Percentiles rank a stretch among this genome's conserved stretches.
Conservation (phyloP, 2,797 vertebrate species). For the Nannoperca australis region DNA sequence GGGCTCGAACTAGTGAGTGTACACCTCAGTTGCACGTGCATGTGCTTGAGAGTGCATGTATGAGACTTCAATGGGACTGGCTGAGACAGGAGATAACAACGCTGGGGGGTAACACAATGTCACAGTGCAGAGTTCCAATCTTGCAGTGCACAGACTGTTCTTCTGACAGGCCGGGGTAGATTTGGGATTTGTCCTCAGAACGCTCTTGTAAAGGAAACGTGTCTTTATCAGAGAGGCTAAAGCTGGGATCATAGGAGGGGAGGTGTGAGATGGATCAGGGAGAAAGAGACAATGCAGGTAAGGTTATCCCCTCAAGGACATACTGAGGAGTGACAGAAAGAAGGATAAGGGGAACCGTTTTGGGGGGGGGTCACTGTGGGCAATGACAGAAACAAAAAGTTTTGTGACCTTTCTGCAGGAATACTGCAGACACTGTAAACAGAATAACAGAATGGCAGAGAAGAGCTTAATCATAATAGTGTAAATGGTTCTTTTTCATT, state of each 20-base stretch:
- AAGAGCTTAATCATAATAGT: not conserved
- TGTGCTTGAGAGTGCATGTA: constrained; percentile 8
- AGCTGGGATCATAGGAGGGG: constrained; percentile 18
- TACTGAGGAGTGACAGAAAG: not conserved
- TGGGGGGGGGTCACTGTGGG: not conserved
- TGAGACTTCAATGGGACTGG: constrained; percentile 10
- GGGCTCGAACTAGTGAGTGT: not conserved
- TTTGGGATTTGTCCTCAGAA: constrained; percentile 48
- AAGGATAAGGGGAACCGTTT: not conserved
- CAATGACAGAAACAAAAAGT: constrained; percentile 9
- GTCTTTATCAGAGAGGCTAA: constrained; percentile 22
- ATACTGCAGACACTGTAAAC: not conserved
- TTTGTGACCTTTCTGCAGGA: constrained; percentile 17
- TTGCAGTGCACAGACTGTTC: constrained; percentile 37
- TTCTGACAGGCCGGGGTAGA: constrained; percentile 27
- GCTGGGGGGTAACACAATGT: constrained; percentile 47
- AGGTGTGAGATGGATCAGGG: constrained; percentile 15
- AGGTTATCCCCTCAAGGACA: constrained; percentile 48
- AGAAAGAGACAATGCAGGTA: constrained; percentile 25
- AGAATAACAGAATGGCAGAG: not conserved
- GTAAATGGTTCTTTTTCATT: not conserved
- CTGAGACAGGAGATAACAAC: constrained; percentile 41
- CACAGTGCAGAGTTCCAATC: constrained; percentile 45
- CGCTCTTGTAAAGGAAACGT: constrained; percentile 20
- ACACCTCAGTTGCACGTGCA: constrained; percentile 10